Evolutionary conservation across 2,888 invertebrate species (phyloP).

Genomic region (Lochmaea capreae): DNA sequence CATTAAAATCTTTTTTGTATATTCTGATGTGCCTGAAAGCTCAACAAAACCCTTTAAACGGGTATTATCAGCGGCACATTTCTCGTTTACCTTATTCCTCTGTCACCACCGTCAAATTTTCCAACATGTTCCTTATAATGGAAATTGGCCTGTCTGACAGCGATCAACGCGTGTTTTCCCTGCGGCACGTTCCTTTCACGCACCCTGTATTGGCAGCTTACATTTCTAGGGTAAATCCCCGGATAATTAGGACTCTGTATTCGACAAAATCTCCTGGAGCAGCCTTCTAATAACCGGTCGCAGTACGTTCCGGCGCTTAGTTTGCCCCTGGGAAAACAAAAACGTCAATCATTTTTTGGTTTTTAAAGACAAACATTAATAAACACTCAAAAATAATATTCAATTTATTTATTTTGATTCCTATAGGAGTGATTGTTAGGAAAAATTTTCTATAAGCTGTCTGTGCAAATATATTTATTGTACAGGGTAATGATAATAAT

Average conservation of each 20-base stretch:
- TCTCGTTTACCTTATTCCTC: constrained; percentile 76
- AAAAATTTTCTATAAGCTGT: no score
- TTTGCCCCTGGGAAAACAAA: constrained; percentile 68
- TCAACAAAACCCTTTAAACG: neutral
- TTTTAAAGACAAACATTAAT: neutral
- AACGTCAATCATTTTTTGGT: neutral
- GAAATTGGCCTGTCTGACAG: constrained; percentile 81
- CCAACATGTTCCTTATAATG: constrained; percentile 83
- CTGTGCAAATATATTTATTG: no score
- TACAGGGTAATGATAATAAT: no score
- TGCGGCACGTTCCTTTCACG: constrained; percentile 69
- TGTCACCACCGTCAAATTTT: constrained; percentile 80
- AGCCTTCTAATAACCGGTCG: constrained; percentile 83
- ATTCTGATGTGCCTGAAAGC: no score
- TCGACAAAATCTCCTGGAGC: constrained; percentile 73
- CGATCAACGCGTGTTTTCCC: constrained; percentile 80
- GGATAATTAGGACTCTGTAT: constrained; percentile 92
- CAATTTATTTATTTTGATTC: no score
- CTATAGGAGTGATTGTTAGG: no score
- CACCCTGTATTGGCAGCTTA: constrained; percentile 70
- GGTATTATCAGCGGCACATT: neutral
- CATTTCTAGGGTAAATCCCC: constrained; percentile 88
- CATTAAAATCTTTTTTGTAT: no score
- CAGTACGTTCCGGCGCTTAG: constrained; percentile 82
- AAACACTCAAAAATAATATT: no score